Evolutionary conservation across 1,140 invertebrate genomes (phyloP).

Genomic region (Kradibia gibbosae): DNA sequence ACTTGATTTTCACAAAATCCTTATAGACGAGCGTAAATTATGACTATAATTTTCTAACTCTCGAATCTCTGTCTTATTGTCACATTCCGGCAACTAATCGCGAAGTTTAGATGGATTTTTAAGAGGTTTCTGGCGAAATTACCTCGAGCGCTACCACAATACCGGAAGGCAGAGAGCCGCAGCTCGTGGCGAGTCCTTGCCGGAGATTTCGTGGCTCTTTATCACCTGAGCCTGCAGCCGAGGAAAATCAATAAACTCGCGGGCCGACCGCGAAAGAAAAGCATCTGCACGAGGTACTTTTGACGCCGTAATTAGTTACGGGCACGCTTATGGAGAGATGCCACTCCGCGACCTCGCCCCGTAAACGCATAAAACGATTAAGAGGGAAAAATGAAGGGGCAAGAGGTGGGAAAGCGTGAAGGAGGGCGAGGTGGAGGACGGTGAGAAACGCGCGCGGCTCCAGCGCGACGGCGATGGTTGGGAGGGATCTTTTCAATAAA

Average conservation of each 20-base stretch:
- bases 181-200: too few relatives aligned
- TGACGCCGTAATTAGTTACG: conserved; percentile 26
- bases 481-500: conserved; percentile 49
- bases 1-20: background rate
- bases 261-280: background rate
- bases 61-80: background rate
- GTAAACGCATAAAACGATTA: conserved; percentile 54
- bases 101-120: background rate
- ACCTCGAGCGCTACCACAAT: background rate
- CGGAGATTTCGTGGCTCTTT: too few relatives aligned
- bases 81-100: background rate
- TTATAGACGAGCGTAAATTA: background rate
- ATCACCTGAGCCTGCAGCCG: background rate
- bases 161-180: background rate
- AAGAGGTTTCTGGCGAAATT: background rate
- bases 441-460: conserved; percentile 1
- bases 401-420: conserved; percentile 1
- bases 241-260: background rate
- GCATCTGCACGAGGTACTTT: background rate
- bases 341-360: background rate
- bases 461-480: background rate
- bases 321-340: conserved; percentile 47
- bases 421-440: background rate
- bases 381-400: conserved; percentile 24
- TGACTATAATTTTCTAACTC: background rate